These are phyloP conservation scores for Antheraea yamamai DNA, from an alignment of 2,888 invertebrate species.

Conservation along the genomic window DNA sequence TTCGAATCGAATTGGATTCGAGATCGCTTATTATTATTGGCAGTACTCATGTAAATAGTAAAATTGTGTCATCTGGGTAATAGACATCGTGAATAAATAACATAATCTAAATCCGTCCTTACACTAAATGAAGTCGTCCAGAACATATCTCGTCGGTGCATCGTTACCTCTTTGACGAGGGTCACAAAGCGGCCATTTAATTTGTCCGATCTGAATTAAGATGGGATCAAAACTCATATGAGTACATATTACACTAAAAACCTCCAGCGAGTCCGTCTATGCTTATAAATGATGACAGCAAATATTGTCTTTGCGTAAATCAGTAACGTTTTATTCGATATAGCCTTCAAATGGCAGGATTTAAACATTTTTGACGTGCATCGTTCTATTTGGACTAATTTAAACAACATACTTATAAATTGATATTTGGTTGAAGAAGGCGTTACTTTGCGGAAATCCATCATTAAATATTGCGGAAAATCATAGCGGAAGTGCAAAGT, in stretches of 20 bases:
- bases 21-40: background rate
- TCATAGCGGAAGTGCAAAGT: no score
- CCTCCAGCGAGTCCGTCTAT: no score
- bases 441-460: no score
- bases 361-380: no score
- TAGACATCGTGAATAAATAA: background rate
- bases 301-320: no score
- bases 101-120: background rate
- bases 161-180: constrained; percentile 5
- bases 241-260: background rate
- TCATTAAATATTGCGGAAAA: no score
- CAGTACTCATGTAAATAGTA: background rate
- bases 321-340: no score
- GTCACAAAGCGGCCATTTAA: constrained; percentile 4
- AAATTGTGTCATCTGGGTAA: background rate
- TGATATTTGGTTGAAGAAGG: no score
- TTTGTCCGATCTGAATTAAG: background rate
- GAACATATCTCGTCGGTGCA: constrained; percentile 2
- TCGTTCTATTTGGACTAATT: no score
- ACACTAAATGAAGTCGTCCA: background rate
- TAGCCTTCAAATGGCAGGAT: no score
- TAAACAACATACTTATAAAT: no score
- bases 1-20: background rate
- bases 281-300: no score
- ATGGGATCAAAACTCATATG: background rate